A percentile compares a stretch with the other conserved stretches of the same genome.
phyloP scores from a whole-genome alignment of 30 jellyfish, hydroid and myxozoan species.

The Cassiopea xamachana region DNA sequence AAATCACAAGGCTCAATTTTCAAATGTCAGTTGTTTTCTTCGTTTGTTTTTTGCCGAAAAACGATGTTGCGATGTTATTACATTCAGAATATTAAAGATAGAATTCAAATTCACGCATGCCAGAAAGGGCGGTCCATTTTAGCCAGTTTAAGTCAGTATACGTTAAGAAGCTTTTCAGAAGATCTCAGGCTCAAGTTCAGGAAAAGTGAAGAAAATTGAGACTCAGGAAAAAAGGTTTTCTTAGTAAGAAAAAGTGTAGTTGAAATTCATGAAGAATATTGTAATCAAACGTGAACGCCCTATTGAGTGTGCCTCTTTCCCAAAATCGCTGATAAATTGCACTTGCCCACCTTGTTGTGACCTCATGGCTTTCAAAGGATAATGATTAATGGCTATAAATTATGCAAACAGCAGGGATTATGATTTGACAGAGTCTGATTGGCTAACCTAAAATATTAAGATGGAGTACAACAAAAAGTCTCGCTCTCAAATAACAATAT shows the following conservation, averaged over 20 bases:
- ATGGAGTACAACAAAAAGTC: constrained; percentile 23
- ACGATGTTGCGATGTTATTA: no score
- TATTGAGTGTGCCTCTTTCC: not conserved
- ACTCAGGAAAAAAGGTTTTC: not conserved
- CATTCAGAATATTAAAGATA: no score
- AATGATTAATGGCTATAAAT: constrained; percentile 67
- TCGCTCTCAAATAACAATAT: constrained; percentile 14
- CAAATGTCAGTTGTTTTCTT: no score
- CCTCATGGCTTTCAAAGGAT: constrained; percentile 57
- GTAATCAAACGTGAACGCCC: not conserved
- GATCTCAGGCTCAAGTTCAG: not conserved
- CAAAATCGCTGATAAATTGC: not conserved
- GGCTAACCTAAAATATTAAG: constrained; percentile 25
- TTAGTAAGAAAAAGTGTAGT: not conserved
- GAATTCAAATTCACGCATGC: no score
- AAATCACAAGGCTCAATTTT: no score
- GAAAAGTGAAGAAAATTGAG: not conserved
- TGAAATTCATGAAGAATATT: no score
- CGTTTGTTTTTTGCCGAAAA: no score
- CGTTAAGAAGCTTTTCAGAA: not conserved
- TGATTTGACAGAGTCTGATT: constrained; percentile 38
- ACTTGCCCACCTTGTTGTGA: constrained; percentile 2
- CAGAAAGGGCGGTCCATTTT: no score
- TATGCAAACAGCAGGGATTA: constrained; percentile 85
- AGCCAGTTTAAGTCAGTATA: no score